Conservation (phyloP, 2,113 vertebrate genomes). For the Phasianus colchicus region DNA sequence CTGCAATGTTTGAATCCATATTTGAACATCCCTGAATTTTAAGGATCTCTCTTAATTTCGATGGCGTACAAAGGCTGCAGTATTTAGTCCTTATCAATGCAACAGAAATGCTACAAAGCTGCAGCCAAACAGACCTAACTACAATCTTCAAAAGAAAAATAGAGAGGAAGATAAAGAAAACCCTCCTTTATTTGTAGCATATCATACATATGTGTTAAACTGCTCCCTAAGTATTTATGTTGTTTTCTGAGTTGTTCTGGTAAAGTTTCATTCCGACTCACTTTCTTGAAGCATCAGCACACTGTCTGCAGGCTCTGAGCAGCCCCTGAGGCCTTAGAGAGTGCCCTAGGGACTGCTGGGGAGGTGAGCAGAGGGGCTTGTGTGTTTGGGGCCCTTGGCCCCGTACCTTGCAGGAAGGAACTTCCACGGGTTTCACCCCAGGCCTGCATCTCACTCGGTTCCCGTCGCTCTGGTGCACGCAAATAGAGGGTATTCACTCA, state of each 20-base stretch:
- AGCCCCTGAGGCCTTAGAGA: not conserved
- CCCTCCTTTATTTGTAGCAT: not conserved
- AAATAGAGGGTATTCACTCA: not conserved
- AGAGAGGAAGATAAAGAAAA: not conserved
- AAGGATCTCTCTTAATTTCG: not conserved
- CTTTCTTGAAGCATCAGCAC: not conserved
- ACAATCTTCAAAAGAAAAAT: not conserved
- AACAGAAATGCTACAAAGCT: not conserved
- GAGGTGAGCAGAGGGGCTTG: too few relatives aligned
- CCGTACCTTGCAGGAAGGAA: not conserved
- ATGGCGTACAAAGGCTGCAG: not conserved
- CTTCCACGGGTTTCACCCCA: not conserved
- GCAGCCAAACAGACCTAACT: not conserved
- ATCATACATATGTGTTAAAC: fast-evolving
- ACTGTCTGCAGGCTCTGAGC: not conserved
- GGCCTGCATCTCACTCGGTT: fast-evolving
- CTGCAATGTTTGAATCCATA: not conserved
- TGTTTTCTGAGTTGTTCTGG: not conserved
- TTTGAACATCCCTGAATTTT: not conserved
- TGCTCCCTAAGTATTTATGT: not conserved
- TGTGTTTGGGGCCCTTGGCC: not conserved
- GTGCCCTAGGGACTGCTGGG: not conserved
- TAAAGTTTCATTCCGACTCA: not conserved
- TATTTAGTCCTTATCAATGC: not conserved
- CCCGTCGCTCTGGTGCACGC: too few relatives aligned